phyloP scores from a whole-genome alignment of 2,888 invertebrate species.

The Acleris literana region DNA sequence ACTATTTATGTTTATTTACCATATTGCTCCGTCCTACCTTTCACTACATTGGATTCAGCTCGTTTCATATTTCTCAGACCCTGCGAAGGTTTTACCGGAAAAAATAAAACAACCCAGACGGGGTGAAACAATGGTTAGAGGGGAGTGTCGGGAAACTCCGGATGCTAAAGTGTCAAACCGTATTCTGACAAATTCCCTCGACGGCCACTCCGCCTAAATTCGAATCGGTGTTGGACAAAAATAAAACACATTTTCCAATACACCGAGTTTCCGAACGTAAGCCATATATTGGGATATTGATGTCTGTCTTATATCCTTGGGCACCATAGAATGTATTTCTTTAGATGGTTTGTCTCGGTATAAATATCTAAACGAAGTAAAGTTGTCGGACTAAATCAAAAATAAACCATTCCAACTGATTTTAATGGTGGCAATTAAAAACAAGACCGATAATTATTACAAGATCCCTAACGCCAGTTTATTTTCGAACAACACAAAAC shows the following conservation, averaged over 20 bases:
- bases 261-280: not conserved
- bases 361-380: not conserved
- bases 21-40: too few species aligned
- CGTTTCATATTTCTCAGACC: too few species aligned
- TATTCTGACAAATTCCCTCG: constrained; percentile 23
- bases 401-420: too few species aligned
- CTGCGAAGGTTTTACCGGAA: too few species aligned
- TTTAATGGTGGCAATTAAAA: too few species aligned
- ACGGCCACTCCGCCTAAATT: constrained; percentile 2
- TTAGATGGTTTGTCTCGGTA: not conserved
- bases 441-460: too few species aligned
- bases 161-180: constrained; percentile 25
- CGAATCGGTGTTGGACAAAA: constrained; percentile 17
- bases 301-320: not conserved
- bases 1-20: too few species aligned
- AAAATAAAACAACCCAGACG: constrained; percentile 12
- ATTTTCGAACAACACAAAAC: too few species aligned
- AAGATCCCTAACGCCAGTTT: too few species aligned
- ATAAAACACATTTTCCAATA: constrained; percentile 25
- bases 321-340: not conserved
- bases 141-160: constrained; percentile 10
- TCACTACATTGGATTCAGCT: too few species aligned
- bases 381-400: not conserved
- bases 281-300: not conserved
- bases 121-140: constrained; percentile 15